Evolutionary conservation across 53 echinoderm and acorn worm genomes (phyloP), one percentile per base, ranked within the genome.

Genomic region (Holothuria scabra): DNA sequence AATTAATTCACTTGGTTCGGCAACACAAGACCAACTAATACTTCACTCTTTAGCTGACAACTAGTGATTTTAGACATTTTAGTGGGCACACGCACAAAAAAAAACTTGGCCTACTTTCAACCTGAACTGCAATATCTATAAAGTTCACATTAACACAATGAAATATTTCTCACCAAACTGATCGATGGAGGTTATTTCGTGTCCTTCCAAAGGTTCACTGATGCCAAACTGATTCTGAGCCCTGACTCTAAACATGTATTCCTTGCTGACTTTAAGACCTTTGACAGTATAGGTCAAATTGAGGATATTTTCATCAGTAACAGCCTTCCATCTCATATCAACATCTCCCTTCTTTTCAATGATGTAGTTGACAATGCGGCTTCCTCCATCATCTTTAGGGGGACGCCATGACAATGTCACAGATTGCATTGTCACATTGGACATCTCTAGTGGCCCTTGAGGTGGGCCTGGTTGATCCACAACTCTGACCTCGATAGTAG

Each of bases 321-420:
- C 99, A 4, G 91, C 59, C 83, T 92, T 91, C 93, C 95, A 99
- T 66, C 90, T 95, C 79, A 86, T 86, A 66, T 99, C 95, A 22
- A 75, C 66, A 48, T 92, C 99, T 12, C 94, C 99, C n/a, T 92
- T 92, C 79, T 91, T 99, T 86, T 99, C 94, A 12, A 99, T 87
- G 28, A 99, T 87, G 81, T 99, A 99, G 46, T 88, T 94, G 59
- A 91, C 88, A 87, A 99, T 95, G 37, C 91, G 87, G 60, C 95
- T 95, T 26, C 99, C 99, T 14, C 99, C 99, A 48, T 99, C 99
- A n/a, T 93, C 93, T 38, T 88, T 82, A 23, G 99, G 99, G 5
- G 99, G 94, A 23, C 92, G 82, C 99, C 99, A 95, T 14, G 93
- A 92, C 20, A 97, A 61, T 4, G 99, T 97, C 76, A 97, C 99